A percentile compares a stretch with the other conserved stretches of the same genome.
phyloP scores from a whole-genome alignment of 1,140 invertebrate genomes.

The Polyergus mexicanus region DNA sequence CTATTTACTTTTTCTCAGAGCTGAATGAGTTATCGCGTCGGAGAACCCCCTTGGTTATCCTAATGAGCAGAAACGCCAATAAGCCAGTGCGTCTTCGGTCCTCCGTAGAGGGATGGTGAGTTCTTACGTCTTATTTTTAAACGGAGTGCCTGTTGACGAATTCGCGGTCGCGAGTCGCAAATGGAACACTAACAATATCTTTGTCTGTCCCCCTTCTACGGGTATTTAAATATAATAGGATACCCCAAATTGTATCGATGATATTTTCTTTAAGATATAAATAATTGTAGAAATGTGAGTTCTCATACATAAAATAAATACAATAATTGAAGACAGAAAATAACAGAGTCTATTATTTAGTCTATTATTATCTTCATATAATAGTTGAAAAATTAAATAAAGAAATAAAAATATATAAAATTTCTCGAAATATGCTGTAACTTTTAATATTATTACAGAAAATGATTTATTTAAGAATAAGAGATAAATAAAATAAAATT shows the following conservation, averaged over 20 bases:
- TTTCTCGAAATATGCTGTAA: not conserved
- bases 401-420: not conserved
- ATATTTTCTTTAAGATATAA: not conserved
- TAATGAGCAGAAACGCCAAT: conserved; percentile 65
- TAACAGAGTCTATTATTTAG: not conserved
- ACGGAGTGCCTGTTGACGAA: conserved; percentile 49
- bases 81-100: conserved; percentile 17
- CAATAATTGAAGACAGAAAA: not conserved
- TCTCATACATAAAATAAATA: not conserved
- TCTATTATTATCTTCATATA: too few relatives aligned
- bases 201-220: not conserved
- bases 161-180: conserved; percentile 34
- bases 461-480: not conserved
- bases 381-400: not conserved
- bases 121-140: conserved; percentile 61
- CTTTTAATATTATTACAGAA: not conserved
- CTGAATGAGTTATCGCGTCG: conserved; percentile 54
- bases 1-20: conserved; percentile 63
- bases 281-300: not conserved
- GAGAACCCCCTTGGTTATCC: conserved; percentile 40
- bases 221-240: conserved; percentile 28
- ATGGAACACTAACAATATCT: conserved; percentile 31
- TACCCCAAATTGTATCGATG: not conserved
- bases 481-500: not conserved
- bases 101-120: conserved; percentile 5